Conservation (phyloP, 2,113 vertebrate genomes). For the Heptranchias perlo region DNA sequence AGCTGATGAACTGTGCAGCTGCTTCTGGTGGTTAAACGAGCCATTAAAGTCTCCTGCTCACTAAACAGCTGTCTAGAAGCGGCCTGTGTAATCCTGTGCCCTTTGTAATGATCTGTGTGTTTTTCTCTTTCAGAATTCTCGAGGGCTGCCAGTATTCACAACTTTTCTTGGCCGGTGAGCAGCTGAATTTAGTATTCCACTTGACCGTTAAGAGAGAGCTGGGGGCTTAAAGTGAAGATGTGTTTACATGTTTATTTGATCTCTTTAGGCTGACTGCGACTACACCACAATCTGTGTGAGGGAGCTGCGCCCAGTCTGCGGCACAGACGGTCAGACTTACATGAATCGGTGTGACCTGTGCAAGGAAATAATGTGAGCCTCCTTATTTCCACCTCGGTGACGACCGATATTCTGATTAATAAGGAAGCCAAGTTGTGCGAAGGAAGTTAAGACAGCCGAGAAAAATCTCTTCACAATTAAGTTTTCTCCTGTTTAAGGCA, state of each 20-base stretch:
- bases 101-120: background rate
- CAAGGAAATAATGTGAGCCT: constrained; percentile 16
- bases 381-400: background rate
- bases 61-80: background rate
- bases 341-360: constrained; percentile 17
- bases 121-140: background rate
- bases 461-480: background rate
- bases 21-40: background rate
- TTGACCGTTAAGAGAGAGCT: no score
- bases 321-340: background rate
- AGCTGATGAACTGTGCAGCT: background rate
- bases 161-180: constrained; percentile 5
- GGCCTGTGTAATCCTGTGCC: background rate
- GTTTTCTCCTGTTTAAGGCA: background rate
- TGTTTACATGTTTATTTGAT: no score
- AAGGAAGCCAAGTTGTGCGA: background rate
- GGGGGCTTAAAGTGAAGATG: background rate
- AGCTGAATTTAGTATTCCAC: background rate
- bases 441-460: background rate
- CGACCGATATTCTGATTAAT: background rate
- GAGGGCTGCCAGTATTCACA: background rate
- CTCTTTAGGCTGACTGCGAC: constrained; percentile 10
- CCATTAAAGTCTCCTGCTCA: background rate
- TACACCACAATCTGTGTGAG: background rate
- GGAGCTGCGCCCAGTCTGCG: background rate